These are phyloP conservation scores for Tinamus major DNA, from an alignment of 2,797 vertebrate species.

Conservation along the genomic window DNA sequence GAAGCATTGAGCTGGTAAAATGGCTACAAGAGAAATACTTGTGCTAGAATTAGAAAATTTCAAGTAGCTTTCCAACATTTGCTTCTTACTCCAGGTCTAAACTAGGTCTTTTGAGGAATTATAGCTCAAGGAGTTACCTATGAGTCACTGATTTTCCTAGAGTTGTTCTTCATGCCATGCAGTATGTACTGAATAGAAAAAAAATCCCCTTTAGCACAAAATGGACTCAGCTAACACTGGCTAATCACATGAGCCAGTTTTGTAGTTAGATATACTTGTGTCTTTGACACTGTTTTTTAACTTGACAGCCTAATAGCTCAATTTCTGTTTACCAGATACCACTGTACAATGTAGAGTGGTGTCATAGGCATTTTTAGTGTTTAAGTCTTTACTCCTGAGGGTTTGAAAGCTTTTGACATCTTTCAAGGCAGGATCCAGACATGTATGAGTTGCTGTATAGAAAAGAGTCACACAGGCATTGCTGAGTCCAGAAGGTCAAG, in stretches of 20 bases:
- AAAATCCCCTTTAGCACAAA: not conserved
- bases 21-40: not conserved
- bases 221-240: not conserved
- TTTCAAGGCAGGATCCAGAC: not conserved
- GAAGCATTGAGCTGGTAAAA: not conserved
- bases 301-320: not conserved
- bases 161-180: not conserved
- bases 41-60: not conserved
- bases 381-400: not conserved
- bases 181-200: not conserved
- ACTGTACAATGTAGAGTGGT: fast-evolving
- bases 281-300: not conserved
- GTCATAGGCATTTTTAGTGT: not conserved
- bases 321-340: not conserved
- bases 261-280: not conserved
- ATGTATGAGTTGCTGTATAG: not conserved
- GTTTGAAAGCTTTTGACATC: not conserved
- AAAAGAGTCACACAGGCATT: not conserved
- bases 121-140: not conserved
- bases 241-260: not conserved
- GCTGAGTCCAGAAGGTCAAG: not conserved
- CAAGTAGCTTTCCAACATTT: not conserved
- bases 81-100: not conserved
- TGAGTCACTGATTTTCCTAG: not conserved
- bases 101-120: not conserved